These are phyloP conservation scores for Mirza zaza DNA, from an alignment of 2,113 vertebrate genomes.

Conservation along the genomic window DNA sequence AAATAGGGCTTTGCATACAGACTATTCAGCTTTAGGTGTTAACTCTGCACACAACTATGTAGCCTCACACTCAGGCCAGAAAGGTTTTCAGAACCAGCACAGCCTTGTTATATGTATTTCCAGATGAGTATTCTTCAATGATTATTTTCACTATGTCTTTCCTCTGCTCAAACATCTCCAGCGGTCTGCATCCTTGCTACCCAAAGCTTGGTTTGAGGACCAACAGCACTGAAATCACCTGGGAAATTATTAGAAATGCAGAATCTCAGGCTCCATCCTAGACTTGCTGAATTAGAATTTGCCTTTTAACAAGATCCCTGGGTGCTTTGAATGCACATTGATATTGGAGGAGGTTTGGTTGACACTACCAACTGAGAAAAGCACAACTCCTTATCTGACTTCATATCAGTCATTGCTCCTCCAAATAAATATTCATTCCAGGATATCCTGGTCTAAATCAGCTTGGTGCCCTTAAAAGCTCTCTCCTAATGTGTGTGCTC, in stretches of 20 bases:
- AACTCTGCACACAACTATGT: not conserved
- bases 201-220: not conserved
- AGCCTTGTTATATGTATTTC: not conserved
- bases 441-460: not conserved
- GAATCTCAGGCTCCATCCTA: not conserved
- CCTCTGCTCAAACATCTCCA: not conserved
- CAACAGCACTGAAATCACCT: not conserved
- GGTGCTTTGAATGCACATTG: not conserved
- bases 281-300: not conserved
- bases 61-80: not conserved
- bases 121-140: not conserved
- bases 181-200: not conserved
- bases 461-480: slow-evolving; percentile 33
- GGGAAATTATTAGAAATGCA: not conserved
- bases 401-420: not conserved
- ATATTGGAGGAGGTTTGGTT: not conserved
- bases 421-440: not conserved
- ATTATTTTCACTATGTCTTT: not conserved
- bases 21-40: not conserved
- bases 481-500: not conserved
- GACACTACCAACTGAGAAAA: not conserved
- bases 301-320: not conserved
- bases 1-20: not conserved
- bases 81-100: not conserved
- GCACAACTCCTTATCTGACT: not conserved